phyloP scores from a whole-genome alignment of 1,140 invertebrate species.

The Lasioglossum baleicum region DNA sequence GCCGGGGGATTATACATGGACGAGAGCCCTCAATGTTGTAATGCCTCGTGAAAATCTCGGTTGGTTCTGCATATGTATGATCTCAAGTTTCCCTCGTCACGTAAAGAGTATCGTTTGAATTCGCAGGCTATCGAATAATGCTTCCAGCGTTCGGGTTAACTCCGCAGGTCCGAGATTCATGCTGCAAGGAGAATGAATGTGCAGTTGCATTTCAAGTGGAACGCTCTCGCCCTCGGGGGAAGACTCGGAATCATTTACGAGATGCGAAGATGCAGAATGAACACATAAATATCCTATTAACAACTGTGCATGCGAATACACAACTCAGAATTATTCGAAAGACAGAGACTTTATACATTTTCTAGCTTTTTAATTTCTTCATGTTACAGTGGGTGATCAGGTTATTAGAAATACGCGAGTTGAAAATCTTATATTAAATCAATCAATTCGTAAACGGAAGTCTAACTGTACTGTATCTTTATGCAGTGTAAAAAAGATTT shows the following conservation, averaged over 20 bases:
- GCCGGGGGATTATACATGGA: slow-evolving; percentile 50
- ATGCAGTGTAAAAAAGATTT: too few species aligned
- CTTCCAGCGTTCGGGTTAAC: slow-evolving; percentile 4
- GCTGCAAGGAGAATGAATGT: background rate
- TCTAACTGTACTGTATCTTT: too few species aligned
- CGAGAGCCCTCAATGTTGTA: slow-evolving; percentile 45
- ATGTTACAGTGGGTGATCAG: too few species aligned
- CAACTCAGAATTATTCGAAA: too few species aligned
- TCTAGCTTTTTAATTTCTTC: too few species aligned
- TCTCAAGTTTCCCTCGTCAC: slow-evolving; percentile 48
- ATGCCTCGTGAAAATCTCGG: slow-evolving; percentile 49
- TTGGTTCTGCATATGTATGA: slow-evolving; percentile 53
- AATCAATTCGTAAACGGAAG: too few species aligned
- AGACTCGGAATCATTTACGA: background rate
- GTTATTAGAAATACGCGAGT: too few species aligned
- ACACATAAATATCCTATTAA: background rate
- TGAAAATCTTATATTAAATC: too few species aligned
- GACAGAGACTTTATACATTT: too few species aligned
- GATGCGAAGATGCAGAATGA: background rate
- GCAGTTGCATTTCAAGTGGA: background rate
- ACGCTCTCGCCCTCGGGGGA: background rate
- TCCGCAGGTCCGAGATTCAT: background rate
- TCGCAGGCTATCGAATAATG: slow-evolving; percentile 29
- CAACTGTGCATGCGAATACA: too few species aligned
- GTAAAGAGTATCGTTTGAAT: slow-evolving; percentile 48